Conservation (phyloP, 2,888 invertebrate species). For the Lithophane leautieri region DNA sequence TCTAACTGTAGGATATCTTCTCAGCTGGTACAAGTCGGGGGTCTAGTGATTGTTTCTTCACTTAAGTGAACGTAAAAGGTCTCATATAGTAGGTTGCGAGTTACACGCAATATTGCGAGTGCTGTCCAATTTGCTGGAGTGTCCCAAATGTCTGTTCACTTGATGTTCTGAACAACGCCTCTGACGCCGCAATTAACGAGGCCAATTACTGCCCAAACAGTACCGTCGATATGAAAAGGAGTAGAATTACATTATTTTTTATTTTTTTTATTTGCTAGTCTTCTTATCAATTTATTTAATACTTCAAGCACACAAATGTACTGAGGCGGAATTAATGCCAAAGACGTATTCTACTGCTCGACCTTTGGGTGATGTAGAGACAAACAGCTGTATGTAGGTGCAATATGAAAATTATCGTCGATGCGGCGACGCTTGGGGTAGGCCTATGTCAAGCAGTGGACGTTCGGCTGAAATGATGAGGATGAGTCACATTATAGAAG, state of each 20-base stretch:
- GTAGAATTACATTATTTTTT: neutral
- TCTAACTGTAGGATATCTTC: neutral
- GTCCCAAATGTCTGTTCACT: neutral
- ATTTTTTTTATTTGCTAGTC: neutral
- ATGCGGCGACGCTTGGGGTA: neutral
- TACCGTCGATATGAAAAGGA: neutral
- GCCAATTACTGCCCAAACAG: neutral
- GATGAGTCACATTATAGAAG: neutral
- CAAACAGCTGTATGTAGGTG: neutral
- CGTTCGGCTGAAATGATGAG: neutral
- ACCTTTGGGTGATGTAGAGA: neutral
- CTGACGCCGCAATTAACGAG: neutral
- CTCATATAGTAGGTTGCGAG: neutral
- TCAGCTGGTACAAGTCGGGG: neutral
- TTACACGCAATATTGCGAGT: neutral
- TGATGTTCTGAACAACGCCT: neutral
- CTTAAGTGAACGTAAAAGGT: neutral
- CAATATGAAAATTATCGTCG: too few relatives aligned
- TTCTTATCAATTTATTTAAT: neutral
- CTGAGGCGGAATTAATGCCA: neutral
- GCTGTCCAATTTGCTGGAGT: too few relatives aligned
- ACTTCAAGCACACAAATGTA: neutral
- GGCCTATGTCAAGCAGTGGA: neutral
- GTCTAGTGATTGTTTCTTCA: neutral
- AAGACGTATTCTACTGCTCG: neutral